A percentile compares a stretch with the other conserved stretches of the same genome.
Conservation (phyloP, 2,113 vertebrate species). For the Oxygymnocypris stewartii region DNA sequence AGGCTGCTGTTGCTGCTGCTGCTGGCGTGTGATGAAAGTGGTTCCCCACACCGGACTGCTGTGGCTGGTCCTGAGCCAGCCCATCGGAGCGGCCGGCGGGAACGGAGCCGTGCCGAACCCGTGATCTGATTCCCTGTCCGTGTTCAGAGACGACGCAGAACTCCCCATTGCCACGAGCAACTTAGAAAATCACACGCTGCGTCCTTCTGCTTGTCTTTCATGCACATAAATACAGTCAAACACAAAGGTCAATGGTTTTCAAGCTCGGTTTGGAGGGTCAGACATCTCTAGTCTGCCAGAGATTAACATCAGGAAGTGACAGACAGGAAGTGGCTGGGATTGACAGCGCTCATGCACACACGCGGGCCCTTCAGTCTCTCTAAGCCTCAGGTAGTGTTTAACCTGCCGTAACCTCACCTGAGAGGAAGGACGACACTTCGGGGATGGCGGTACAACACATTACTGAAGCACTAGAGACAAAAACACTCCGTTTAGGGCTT, state of each 20-base stretch:
- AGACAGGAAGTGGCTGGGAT: not conserved
- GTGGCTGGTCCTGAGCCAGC: constrained; percentile 89
- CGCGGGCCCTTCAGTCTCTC: not conserved
- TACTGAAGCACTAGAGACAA: not conserved
- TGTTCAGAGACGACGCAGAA: constrained; percentile 92
- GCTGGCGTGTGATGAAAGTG: constrained; percentile 80
- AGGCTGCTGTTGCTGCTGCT: constrained; percentile 78
- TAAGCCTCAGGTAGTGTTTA: not conserved
- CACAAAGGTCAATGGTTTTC: not conserved
- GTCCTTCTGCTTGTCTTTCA: constrained; percentile 2
- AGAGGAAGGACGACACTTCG: constrained; percentile 9
- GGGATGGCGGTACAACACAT: constrained; percentile 1
- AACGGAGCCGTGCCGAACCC: constrained; percentile 84
- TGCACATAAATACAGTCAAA: not conserved
- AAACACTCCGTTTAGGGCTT: not conserved
- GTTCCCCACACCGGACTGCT: constrained; percentile 85
- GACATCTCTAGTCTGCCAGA: constrained; percentile 6
- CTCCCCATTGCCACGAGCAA: constrained; percentile 85
- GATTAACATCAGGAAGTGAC: not conserved
- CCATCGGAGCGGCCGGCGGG: constrained; percentile 79
- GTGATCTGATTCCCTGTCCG: constrained; percentile 94
- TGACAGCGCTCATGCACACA: not conserved
- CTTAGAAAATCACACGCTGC: not conserved
- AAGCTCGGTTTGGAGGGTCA: not conserved
- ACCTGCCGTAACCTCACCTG: constrained; percentile 34